Evolutionary conservation across 2,888 invertebrate genomes (phyloP), one percentile per base, ranked within the genome.

Genomic region (Sylvicola cinctus): DNA sequence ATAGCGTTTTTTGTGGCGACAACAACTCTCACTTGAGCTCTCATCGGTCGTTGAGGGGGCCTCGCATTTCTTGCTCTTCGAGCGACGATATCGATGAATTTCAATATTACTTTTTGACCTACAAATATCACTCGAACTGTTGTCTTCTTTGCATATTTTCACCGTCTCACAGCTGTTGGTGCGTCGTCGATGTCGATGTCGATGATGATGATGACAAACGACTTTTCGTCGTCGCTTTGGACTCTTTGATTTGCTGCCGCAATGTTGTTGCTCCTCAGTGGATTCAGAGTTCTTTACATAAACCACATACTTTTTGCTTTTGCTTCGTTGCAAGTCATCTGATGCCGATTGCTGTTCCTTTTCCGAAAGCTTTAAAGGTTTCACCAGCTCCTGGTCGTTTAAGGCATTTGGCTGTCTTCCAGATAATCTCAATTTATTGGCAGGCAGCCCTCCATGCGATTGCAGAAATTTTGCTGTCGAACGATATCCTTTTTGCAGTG

Each of bases 401-500:
- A 58, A 55, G 0, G 56, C 55, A 44, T 55, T 57, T 1, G 48
- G 43, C 2, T 52, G 50, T 1, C 54, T 44, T 3, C 51, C 54
- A 1, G 55, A 50, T 31, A 58, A 39, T 2, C 53, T 45, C 17
- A 83, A 55, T 47, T 79, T 73, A 34, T 65, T 69, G 4, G 85
- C 78, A 1, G 88, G 84, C 26, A 79, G 64, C 2, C 87, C 90
- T 4, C 90, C 88, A 47, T 88, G 81, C 49, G 87, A 71, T 55
- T 88, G 87, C 31, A 93, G 63, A 53, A 84, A 84, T 56, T 93
- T 91, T 17, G 91, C 93, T 34, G 87, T 85, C 2, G 88, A 84
- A 36, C 84, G 67, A 52, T 84, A 78, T 0, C 85, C 87, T 38
- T 81, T 70, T 46, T 76, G 76, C 4, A 90, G 63, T 1, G 93